These are phyloP conservation scores for Zaprionus kolodkinae DNA, from an alignment of 1,140 invertebrate genomes.

Conservation along the genomic window DNA sequence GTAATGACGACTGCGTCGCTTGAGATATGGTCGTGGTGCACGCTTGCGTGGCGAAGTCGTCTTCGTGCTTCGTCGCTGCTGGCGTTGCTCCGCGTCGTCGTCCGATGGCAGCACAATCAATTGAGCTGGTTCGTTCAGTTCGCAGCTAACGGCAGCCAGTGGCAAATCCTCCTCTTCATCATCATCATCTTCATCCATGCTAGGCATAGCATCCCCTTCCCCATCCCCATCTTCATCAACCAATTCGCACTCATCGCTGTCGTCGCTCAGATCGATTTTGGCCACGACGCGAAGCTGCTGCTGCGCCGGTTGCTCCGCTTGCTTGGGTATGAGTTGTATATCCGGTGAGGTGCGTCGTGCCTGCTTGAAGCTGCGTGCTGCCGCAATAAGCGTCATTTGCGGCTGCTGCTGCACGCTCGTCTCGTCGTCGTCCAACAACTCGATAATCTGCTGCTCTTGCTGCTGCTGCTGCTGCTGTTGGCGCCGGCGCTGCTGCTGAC, in stretches of 20 bases:
- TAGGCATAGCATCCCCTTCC: not conserved
- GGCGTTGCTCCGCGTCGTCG: constrained; percentile 30
- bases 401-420: not conserved
- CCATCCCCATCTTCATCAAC: constrained; percentile 17
- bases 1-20: constrained; percentile 61
- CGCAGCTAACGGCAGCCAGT: constrained; percentile 50
- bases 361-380: constrained; percentile 47
- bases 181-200: constrained; percentile 5
- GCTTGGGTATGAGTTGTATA: constrained; percentile 57
- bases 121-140: constrained; percentile 37
- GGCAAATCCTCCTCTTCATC: constrained; percentile 44
- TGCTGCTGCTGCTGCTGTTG: constrained; percentile 23
- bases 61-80: not conserved
- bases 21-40: constrained; percentile 47
- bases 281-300: constrained; percentile 57
- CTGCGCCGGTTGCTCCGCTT: constrained; percentile 18
- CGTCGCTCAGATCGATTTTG: constrained; percentile 69
- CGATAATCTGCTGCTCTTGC: constrained; percentile 58
- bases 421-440: constrained; percentile 70
- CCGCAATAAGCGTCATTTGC: constrained; percentile 47
- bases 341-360: constrained; percentile 48
- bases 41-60: constrained; percentile 23
- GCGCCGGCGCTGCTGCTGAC: constrained; percentile 20
- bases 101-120: constrained; percentile 48
- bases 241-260: constrained; percentile 62